phyloP scores from a whole-genome alignment of 2,797 vertebrate species.

The Florisuga fusca region DNA sequence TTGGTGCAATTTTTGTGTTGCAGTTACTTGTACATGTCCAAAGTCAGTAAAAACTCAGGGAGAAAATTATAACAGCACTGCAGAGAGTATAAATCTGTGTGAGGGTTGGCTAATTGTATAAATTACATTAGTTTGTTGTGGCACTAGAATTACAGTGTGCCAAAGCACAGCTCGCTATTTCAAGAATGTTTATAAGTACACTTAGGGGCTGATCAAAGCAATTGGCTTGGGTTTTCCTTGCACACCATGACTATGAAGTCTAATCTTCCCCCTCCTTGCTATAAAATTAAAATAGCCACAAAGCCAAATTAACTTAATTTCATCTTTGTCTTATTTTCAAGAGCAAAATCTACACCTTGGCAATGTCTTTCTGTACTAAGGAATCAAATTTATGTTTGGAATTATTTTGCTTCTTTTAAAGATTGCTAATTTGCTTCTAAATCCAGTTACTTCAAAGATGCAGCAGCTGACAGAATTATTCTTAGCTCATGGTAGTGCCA shows the following conservation, averaged over 20 bases:
- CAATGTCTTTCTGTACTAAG: background rate
- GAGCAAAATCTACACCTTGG: background rate
- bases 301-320: background rate
- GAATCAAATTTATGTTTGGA: background rate
- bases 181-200: background rate
- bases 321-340: background rate
- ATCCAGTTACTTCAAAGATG: constrained; percentile 20
- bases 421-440: constrained; percentile 6
- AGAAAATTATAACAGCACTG: background rate
- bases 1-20: background rate
- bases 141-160: background rate
- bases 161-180: background rate
- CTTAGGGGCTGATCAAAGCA: background rate
- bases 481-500: background rate
- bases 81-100: background rate
- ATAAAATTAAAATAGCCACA: background rate
- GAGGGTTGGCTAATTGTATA: background rate
- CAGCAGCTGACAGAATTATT: background rate
- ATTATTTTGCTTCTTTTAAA: background rate
- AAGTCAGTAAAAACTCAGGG: background rate
- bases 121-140: background rate
- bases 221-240: background rate
- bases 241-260: background rate
- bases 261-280: background rate
- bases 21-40: background rate